A percentile compares a stretch with the other conserved stretches of the same genome.
These are phyloP conservation scores for Chaitophorus viminalis DNA, from an alignment of 2,888 invertebrate genomes.

Conservation along the genomic window DNA sequence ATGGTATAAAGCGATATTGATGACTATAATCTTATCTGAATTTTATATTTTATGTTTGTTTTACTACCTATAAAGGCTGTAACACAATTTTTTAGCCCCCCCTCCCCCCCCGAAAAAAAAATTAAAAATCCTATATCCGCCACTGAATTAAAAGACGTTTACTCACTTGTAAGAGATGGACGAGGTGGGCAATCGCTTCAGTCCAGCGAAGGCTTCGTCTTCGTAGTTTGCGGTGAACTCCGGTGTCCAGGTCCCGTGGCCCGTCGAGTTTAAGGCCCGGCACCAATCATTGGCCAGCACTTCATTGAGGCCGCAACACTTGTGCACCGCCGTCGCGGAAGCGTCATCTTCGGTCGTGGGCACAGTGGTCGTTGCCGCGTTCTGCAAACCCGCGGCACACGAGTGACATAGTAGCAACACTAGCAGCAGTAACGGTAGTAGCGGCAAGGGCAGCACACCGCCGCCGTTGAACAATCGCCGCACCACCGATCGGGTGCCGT, in stretches of 20 bases:
- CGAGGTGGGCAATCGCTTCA: conserved; percentile 30
- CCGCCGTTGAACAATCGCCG: not conserved
- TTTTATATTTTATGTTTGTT: too few relatives aligned
- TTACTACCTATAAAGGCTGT: too few relatives aligned
- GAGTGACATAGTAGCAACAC: not conserved
- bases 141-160: too few relatives aligned
- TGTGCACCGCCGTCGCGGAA: conserved; percentile 72
- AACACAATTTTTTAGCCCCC: too few relatives aligned
- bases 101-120: too few relatives aligned
- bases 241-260: conserved; percentile 64
- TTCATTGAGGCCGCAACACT: conserved; percentile 82
- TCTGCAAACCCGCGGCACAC: conserved; percentile 4
- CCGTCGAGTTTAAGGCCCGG: conserved; percentile 73
- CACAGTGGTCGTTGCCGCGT: not conserved
- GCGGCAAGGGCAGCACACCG: not conserved
- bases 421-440: not conserved
- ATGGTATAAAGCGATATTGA: too few relatives aligned
- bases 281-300: conserved; percentile 78
- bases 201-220: conserved; percentile 37
- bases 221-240: conserved; percentile 63
- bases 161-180: conserved; percentile 48
- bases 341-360: too few relatives aligned
- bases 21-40: too few relatives aligned
- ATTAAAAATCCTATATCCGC: too few relatives aligned
- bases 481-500: not conserved